These are phyloP conservation scores for Parapsyche elsis DNA, from an alignment of 1,140 invertebrate species.

Conservation along the genomic window DNA sequence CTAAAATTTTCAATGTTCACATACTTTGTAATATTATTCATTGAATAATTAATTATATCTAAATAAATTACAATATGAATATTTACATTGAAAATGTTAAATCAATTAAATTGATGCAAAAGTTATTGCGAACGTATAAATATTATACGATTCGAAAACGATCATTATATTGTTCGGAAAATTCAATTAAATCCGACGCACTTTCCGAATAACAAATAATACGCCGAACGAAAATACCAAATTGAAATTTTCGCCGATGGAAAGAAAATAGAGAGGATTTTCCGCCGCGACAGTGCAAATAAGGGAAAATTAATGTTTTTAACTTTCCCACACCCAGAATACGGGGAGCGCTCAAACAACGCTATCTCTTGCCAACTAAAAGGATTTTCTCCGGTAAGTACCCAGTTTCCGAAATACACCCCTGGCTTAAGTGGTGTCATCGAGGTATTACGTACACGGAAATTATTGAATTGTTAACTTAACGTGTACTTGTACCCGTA, in stretches of 20 bases:
- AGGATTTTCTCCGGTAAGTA: conserved; percentile 9
- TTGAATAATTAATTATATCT: no score
- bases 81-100: no score
- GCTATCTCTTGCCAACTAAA: background rate
- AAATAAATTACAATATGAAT: no score
- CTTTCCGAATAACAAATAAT: background rate
- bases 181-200: conserved; percentile 1
- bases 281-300: background rate
- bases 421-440: background rate
- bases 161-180: background rate
- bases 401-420: background rate
- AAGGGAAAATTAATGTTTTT: conserved; percentile 25
- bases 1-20: no score
- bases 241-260: conserved; percentile 3
- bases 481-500: no score
- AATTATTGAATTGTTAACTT: conserved; percentile 16
- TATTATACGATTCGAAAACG: no score
- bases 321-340: background rate
- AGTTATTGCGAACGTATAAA: no score
- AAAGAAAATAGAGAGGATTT: background rate
- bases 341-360: background rate
- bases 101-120: no score
- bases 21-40: no score
- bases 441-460: background rate
- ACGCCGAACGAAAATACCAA: background rate